These are phyloP conservation scores for Hoplostethus mediterraneus DNA, from an alignment of 2,797 vertebrate species.

Conservation along the genomic window DNA sequence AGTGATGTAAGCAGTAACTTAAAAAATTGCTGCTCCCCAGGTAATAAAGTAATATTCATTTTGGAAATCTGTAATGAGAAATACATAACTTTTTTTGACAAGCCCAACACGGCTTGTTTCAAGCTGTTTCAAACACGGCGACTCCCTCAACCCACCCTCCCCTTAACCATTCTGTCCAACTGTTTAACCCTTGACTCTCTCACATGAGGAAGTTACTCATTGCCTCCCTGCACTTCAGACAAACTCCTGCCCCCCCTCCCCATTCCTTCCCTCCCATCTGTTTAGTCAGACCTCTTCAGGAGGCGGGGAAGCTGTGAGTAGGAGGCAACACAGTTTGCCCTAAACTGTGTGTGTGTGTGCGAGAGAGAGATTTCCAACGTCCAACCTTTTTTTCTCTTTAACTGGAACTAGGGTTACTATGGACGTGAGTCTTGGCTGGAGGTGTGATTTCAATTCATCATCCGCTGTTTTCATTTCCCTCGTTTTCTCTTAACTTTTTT, in stretches of 20 bases:
- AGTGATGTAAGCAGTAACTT: too few species aligned
- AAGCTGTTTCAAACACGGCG: too few species aligned
- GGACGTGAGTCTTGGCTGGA: not conserved
- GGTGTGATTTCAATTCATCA: slow-evolving; percentile 13
- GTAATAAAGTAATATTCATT: too few species aligned
- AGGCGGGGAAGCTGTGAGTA: slow-evolving; percentile 33
- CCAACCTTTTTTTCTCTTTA: slow-evolving; percentile 1
- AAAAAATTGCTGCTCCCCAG: too few species aligned
- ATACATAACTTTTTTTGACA: too few species aligned
- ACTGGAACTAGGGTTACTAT: not conserved
- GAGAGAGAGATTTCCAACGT: not conserved
- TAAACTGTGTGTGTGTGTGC: not conserved
- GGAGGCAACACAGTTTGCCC: slow-evolving; percentile 25
- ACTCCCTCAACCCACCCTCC: not conserved
- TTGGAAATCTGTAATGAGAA: too few species aligned
- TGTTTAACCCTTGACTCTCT: slow-evolving; percentile 8
- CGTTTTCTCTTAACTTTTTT: not conserved
- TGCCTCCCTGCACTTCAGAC: slow-evolving; percentile 39
- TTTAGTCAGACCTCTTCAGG: slow-evolving; percentile 32
- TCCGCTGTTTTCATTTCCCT: not conserved
- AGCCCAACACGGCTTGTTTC: too few species aligned
- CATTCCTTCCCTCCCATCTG: slow-evolving; percentile 42
- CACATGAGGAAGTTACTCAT: slow-evolving; percentile 51
- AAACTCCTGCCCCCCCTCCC: slow-evolving; percentile 34
- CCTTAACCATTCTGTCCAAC: not conserved